Evolutionary conservation across 1,140 invertebrate species (phyloP).

Genomic region (Carcinoscorpius rotundicauda): DNA sequence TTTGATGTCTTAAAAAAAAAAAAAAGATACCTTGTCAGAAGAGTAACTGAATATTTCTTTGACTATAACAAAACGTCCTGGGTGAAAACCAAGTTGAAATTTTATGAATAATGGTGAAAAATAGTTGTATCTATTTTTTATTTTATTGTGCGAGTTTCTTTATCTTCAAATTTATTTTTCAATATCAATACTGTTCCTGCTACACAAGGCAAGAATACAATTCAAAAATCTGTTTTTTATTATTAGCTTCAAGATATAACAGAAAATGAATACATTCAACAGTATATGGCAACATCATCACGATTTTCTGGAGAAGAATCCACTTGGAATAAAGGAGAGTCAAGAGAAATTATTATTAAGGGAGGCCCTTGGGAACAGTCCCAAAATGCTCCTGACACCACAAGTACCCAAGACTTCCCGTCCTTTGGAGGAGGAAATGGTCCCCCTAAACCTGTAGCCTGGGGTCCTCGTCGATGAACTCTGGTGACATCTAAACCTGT

Average conservation of each 20-base stretch:
- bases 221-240: neutral
- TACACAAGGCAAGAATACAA: neutral
- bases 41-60: too few species aligned
- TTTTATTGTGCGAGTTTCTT: neutral
- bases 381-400: slow-evolving; percentile 59
- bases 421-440: slow-evolving; percentile 50
- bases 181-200: too few species aligned
- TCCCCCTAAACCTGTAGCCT: slow-evolving; percentile 11
- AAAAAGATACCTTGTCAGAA: too few species aligned
- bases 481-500: too few species aligned
- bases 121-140: neutral
- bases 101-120: too few species aligned
- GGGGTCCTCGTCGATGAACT: slow-evolving; percentile 12
- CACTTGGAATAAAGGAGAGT: slow-evolving; percentile 31
- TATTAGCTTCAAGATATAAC: slow-evolving; percentile 59
- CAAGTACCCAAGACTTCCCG: slow-evolving; percentile 80
- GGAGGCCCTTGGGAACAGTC: slow-evolving; percentile 71
- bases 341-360: slow-evolving; percentile 66
- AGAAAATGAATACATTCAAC: slow-evolving; percentile 37
- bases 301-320: slow-evolving; percentile 19
- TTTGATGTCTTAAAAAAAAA: too few species aligned
- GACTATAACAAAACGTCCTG: too few species aligned
- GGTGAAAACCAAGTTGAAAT: too few species aligned
- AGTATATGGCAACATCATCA: slow-evolving; percentile 22
- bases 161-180: neutral